Conservation (phyloP, 2,888 invertebrate genomes). For the Loripinus fragilis region DNA sequence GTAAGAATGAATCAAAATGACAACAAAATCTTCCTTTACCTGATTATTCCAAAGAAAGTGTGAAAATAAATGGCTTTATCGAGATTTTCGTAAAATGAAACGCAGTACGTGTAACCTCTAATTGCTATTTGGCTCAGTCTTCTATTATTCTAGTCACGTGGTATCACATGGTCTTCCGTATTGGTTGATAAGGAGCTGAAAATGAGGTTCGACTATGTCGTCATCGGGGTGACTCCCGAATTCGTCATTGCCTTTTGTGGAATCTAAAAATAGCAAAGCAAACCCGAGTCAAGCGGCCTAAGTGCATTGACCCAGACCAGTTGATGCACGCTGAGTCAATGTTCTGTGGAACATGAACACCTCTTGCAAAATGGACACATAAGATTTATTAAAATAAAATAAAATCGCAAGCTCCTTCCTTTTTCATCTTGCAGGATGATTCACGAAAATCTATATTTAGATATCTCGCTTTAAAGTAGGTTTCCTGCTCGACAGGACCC, state of each 20-base stretch:
- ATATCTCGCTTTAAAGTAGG: too few species aligned
- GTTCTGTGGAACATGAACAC: too few species aligned
- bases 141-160: constrained; percentile 70
- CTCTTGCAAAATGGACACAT: too few species aligned
- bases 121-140: constrained; percentile 55
- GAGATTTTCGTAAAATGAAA: constrained; percentile 30
- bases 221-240: constrained; percentile 34
- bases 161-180: constrained; percentile 20
- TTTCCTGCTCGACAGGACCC: too few species aligned
- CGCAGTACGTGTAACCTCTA: constrained; percentile 61
- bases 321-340: too few species aligned
- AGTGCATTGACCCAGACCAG: not conserved
- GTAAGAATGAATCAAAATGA: too few species aligned
- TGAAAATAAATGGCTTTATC: not conserved
- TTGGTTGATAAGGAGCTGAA: constrained; percentile 47
- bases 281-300: not conserved
- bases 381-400: too few species aligned
- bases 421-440: too few species aligned
- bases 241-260: constrained; percentile 49
- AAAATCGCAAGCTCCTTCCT: too few species aligned
- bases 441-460: too few species aligned
- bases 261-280: constrained; percentile 46
- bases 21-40: not conserved
- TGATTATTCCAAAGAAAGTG: not conserved
- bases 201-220: constrained; percentile 55